Evolutionary conservation across 2,797 vertebrate genomes (phyloP).

Genomic region (Myotis vivesi): DNA sequence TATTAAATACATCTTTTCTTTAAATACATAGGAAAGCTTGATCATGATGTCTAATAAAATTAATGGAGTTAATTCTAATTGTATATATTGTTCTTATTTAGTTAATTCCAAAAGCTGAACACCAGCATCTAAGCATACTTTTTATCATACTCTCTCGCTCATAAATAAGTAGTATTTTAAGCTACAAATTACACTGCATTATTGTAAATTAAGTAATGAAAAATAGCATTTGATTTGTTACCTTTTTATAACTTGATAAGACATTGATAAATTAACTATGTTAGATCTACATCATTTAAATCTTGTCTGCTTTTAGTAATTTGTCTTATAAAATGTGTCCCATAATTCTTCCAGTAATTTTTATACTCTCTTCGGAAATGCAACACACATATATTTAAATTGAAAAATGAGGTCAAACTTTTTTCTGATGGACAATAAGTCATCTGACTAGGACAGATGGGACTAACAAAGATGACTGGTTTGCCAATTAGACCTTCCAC

Average conservation of each 20-base stretch:
- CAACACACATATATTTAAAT: neutral
- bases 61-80: constrained; percentile 22
- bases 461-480: neutral
- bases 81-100: constrained; percentile 7
- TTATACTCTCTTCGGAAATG: neutral
- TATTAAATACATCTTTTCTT: neutral
- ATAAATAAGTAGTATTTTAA: constrained; percentile 40
- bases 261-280: constrained; percentile 49
- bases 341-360: neutral
- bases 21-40: neutral
- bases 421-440: constrained; percentile 25
- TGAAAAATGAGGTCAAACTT: constrained; percentile 21
- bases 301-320: constrained; percentile 33
- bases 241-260: constrained; percentile 16
- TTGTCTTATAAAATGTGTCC: constrained; percentile 36
- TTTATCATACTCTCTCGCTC: neutral
- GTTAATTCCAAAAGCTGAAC: neutral
- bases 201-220: constrained; percentile 49
- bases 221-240: constrained; percentile 30
- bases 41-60: neutral
- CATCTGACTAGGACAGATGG: neutral
- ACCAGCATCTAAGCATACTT: neutral
- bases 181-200: neutral
- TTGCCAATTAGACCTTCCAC: neutral
- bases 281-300: constrained; percentile 17